Evolutionary conservation across 2,888 invertebrate species (phyloP).

Genomic region (Lymantria monacha): DNA sequence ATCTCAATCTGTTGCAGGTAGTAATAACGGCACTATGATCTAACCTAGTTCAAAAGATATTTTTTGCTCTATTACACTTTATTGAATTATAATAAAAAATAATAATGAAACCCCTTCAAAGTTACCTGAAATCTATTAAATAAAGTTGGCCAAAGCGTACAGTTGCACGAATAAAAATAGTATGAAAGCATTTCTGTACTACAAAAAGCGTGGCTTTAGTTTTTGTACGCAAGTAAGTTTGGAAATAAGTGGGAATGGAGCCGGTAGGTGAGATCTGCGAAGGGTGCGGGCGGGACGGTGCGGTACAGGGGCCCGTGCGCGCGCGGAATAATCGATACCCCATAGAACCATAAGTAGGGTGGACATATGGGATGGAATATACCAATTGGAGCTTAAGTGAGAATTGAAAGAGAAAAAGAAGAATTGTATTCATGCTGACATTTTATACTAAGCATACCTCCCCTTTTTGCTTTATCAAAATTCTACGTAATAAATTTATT

Average conservation of each 20-base stretch:
- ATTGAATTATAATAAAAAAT: too few relatives aligned
- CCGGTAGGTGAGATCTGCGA: slow-evolving; percentile 40
- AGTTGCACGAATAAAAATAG: slow-evolving; percentile 9
- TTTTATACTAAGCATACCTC: too few relatives aligned
- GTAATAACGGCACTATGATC: too few relatives aligned
- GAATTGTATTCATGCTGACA: too few relatives aligned
- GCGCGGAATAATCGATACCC: slow-evolving; percentile 68
- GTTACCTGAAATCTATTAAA: slow-evolving; percentile 1
- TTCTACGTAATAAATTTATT: too few relatives aligned
- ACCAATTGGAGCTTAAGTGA: slow-evolving; percentile 54
- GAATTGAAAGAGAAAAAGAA: slow-evolving; percentile 9
- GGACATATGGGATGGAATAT: slow-evolving; percentile 63
- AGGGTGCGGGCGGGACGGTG: slow-evolving; percentile 23
- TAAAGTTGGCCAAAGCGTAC: slow-evolving; percentile 7
- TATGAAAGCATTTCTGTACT: slow-evolving; percentile 11
- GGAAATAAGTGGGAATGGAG: slow-evolving; percentile 35
- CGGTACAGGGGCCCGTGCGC: slow-evolving; percentile 19
- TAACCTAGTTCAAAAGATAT: too few relatives aligned
- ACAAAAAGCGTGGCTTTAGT: slow-evolving; percentile 25
- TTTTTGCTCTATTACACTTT: too few relatives aligned
- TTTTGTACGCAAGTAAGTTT: slow-evolving; percentile 31
- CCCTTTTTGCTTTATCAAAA: too few relatives aligned
- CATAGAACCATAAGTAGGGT: slow-evolving; percentile 74
- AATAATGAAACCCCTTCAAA: background rate
- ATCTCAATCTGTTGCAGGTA: too few relatives aligned